Conservation (phyloP, 2,888 invertebrate species). For the Frankliniella intonsa region DNA sequence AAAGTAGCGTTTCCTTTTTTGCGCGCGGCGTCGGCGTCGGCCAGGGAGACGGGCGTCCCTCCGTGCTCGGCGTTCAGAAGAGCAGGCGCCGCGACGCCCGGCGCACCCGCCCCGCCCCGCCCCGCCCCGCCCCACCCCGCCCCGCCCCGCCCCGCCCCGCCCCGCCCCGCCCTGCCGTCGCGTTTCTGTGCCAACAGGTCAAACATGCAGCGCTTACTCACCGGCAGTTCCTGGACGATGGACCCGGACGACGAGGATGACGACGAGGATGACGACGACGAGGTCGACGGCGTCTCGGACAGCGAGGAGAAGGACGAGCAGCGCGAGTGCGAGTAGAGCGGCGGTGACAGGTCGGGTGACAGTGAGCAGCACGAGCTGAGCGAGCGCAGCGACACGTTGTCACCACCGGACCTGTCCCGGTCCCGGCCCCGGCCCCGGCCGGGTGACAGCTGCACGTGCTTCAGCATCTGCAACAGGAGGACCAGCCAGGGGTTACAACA, state of each 20-base stretch:
- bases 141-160: background rate
- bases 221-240: conserved; percentile 12
- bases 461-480: conserved; percentile 60
- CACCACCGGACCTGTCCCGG: background rate
- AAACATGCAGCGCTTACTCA: background rate
- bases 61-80: too few relatives aligned
- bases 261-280: background rate
- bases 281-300: conserved; percentile 1
- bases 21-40: too few relatives aligned
- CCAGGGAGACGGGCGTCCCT: too few relatives aligned
- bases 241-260: background rate
- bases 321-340: conserved; percentile 21
- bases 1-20: too few relatives aligned
- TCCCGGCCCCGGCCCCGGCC: conserved; percentile 63
- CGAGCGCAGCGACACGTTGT: conserved; percentile 18
- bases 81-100: too few relatives aligned
- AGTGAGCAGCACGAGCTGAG: conserved; percentile 14
- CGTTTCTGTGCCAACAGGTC: too few relatives aligned
- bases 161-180: background rate
- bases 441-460: conserved; percentile 87
- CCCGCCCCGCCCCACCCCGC: background rate
- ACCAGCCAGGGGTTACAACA: background rate
- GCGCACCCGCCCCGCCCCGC: too few relatives aligned
- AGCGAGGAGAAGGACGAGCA: conserved; percentile 10
- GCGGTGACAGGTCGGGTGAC: conserved; percentile 18